These are phyloP conservation scores for Ornithoptera alexandrae DNA, from an alignment of 2,888 invertebrate species.

Conservation along the genomic window DNA sequence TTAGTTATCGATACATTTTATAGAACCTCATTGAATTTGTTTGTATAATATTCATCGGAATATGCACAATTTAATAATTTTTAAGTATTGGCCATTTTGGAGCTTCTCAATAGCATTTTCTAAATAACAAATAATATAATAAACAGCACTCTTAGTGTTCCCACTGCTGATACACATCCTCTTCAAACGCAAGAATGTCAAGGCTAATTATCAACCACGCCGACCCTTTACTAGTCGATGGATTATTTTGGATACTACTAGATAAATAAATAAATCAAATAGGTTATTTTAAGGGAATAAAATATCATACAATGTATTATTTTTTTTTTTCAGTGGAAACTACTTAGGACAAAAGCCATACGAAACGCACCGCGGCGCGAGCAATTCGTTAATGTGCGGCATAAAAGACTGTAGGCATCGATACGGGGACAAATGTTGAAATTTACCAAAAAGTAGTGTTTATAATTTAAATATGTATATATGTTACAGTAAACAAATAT, in stretches of 20 bases:
- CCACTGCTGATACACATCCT: too few species aligned
- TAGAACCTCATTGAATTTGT: neutral
- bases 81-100: too few species aligned
- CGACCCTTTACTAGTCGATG: too few species aligned
- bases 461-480: neutral
- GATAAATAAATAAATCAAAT: neutral
- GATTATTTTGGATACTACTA: neutral
- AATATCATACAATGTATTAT: neutral
- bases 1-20: neutral
- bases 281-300: neutral
- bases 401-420: slow-evolving; percentile 43
- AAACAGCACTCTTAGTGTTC: too few species aligned
- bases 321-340: slow-evolving; percentile 53
- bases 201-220: too few species aligned
- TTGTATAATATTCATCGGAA: neutral
- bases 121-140: too few species aligned
- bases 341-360: slow-evolving; percentile 50
- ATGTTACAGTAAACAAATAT: neutral
- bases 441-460: neutral
- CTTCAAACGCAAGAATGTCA: too few species aligned
- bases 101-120: too few species aligned
- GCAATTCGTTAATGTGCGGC: slow-evolving; percentile 44
- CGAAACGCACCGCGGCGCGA: slow-evolving; percentile 34
- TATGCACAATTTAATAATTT: too few species aligned
- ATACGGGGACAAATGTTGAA: slow-evolving; percentile 46